Evolutionary conservation across 1,140 invertebrate species (phyloP).

Genomic region (Leptopilina boulardi): DNA sequence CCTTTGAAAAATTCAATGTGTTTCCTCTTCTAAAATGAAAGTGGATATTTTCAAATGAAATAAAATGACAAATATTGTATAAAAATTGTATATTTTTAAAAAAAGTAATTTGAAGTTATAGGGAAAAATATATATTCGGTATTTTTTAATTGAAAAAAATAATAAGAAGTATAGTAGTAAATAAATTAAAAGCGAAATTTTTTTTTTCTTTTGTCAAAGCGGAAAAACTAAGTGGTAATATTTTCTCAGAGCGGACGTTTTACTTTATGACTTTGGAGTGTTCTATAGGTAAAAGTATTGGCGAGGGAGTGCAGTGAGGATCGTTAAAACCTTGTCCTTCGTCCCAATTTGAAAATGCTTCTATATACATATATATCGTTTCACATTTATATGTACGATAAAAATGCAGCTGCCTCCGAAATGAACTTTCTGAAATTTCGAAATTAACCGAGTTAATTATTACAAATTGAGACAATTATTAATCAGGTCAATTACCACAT

Average conservation of each 20-base stretch:
- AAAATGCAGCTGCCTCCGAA: constrained; percentile 12
- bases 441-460: constrained; percentile 11
- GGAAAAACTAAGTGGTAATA: constrained; percentile 3
- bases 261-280: constrained; percentile 17
- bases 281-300: constrained; percentile 19
- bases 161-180: not conserved
- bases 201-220: not conserved
- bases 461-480: constrained; percentile 27
- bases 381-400: not conserved
- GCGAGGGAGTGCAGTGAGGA: constrained; percentile 14
- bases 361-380: not conserved
- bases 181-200: not conserved
- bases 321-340: constrained; percentile 27
- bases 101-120: no score
- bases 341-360: constrained; percentile 15
- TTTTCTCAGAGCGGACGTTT: constrained; percentile 22
- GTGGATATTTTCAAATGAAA: not conserved
- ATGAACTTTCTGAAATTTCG: constrained; percentile 15
- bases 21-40: constrained; percentile 3
- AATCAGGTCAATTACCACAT: constrained; percentile 16
- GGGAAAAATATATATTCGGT: no score
- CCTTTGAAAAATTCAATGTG: not conserved
- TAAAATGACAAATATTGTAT: no score
- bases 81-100: no score
- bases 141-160: no score